These are phyloP conservation scores for Menura novaehollandiae DNA, from an alignment of 2,113 vertebrate genomes.

Conservation along the genomic window DNA sequence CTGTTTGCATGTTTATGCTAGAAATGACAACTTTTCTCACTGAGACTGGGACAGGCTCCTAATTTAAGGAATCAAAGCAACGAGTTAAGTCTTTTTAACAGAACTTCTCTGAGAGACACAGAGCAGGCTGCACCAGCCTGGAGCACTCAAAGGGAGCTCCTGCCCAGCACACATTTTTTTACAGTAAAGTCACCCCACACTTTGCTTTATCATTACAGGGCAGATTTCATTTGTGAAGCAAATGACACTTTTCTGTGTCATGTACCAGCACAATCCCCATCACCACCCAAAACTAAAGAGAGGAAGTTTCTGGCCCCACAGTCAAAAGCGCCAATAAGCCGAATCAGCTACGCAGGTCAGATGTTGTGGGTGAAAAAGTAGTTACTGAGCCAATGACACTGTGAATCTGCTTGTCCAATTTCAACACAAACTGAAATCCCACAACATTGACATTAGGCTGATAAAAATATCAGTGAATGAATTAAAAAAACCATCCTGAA, in stretches of 20 bases:
- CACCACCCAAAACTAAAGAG: not conserved
- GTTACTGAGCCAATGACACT: not conserved
- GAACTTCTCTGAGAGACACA: not conserved
- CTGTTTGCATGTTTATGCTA: not conserved
- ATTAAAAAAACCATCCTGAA: not conserved
- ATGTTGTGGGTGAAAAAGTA: not conserved
- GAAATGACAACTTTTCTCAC: not conserved
- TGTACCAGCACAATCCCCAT: not conserved
- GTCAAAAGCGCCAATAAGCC: not conserved
- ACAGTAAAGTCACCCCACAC: not conserved
- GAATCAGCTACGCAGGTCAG: not conserved
- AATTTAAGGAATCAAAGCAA: not conserved
- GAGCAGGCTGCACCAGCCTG: not conserved
- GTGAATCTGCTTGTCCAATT: not conserved
- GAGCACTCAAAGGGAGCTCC: not conserved
- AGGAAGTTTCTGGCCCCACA: constrained; percentile 4
- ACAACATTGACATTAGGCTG: not conserved
- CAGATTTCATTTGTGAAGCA: not conserved
- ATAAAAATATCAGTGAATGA: not conserved
- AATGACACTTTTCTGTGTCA: not conserved
- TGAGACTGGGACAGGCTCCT: not conserved
- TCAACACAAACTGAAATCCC: not conserved
- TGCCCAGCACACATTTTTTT: not conserved
- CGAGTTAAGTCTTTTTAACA: not conserved
- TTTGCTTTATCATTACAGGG: not conserved